phyloP scores from a whole-genome alignment of 2,113 vertebrate species.

The Xiphophorus hellerii region DNA sequence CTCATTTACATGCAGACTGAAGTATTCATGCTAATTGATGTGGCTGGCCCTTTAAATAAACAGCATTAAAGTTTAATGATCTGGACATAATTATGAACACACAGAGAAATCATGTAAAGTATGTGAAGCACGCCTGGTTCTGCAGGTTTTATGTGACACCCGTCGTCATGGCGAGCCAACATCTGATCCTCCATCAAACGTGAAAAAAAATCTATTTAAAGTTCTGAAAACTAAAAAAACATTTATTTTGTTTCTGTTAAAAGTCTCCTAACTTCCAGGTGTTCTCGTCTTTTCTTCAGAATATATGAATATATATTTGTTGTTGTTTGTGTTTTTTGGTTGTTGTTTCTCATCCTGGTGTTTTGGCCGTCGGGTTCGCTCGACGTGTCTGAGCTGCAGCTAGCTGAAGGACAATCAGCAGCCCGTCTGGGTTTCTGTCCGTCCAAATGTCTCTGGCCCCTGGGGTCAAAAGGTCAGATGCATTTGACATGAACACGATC shows the following conservation, averaged over 20 bases:
- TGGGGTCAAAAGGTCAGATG: conserved; percentile 46
- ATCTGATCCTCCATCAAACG: neutral
- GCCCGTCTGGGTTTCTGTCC: conserved; percentile 12
- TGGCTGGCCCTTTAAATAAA: neutral
- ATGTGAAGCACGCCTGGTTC: neutral
- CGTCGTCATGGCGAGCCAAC: too few species aligned
- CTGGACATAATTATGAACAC: neutral
- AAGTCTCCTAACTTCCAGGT: conserved; percentile 9
- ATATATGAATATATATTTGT: conserved; percentile 14
- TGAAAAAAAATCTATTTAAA: neutral
- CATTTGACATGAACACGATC: conserved; percentile 51
- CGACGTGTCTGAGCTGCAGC: conserved; percentile 66
- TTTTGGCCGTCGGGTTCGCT: conserved; percentile 55
- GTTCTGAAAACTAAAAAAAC: neutral
- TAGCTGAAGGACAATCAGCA: conserved; percentile 3
- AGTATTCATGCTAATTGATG: neutral
- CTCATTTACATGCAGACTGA: neutral
- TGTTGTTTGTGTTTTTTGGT: conserved; percentile 13
- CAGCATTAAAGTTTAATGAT: neutral
- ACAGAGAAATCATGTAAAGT: neutral
- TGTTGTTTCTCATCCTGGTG: conserved; percentile 63
- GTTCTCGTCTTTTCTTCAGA: conserved; percentile 32
- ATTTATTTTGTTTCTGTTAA: neutral
- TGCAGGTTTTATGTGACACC: neutral
- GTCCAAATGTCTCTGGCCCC: conserved; percentile 9